A percentile compares a stretch with the other conserved stretches of the same genome.
Evolutionary conservation across 2,797 vertebrate species (phyloP).

Genomic region (Sebastes paucispinis): DNA sequence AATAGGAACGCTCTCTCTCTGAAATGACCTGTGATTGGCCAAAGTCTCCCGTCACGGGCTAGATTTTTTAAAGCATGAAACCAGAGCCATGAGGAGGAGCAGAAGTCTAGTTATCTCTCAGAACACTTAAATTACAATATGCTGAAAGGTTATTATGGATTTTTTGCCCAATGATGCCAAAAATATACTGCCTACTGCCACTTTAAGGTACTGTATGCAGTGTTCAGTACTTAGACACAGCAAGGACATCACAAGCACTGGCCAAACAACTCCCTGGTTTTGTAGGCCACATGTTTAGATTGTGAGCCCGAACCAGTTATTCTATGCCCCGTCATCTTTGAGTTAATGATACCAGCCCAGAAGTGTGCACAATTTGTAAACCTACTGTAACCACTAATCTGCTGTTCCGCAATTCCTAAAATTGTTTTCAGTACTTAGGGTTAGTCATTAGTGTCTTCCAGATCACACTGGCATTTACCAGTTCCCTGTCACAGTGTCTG

Average conservation of each 20-base stretch:
- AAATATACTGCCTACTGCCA: rapidly evolving
- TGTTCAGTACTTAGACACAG: neutral
- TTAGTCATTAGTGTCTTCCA: conserved; percentile 2
- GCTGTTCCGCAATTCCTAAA: neutral
- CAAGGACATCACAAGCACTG: neutral
- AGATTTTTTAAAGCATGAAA: no score
- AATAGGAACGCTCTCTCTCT: no score
- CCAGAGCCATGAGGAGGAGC: no score
- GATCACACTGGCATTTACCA: neutral
- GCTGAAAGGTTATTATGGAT: no score
- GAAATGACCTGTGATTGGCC: no score
- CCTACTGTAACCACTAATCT: neutral
- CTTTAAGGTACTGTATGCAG: neutral
- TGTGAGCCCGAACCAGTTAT: neutral
- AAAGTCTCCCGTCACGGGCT: no score
- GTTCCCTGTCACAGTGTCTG: neutral
- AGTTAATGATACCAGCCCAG: neutral
- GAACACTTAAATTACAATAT: no score
- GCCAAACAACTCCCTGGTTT: neutral
- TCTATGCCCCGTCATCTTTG: neutral
- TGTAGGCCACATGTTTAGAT: neutral
- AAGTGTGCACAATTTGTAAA: neutral
- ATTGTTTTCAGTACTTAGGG: neutral
- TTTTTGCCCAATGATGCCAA: no score
- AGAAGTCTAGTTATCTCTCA: no score